Evolutionary conservation across 2,888 invertebrate genomes (phyloP), one percentile per base, ranked within the genome.

Genomic region (Corythucha ciliata): DNA sequence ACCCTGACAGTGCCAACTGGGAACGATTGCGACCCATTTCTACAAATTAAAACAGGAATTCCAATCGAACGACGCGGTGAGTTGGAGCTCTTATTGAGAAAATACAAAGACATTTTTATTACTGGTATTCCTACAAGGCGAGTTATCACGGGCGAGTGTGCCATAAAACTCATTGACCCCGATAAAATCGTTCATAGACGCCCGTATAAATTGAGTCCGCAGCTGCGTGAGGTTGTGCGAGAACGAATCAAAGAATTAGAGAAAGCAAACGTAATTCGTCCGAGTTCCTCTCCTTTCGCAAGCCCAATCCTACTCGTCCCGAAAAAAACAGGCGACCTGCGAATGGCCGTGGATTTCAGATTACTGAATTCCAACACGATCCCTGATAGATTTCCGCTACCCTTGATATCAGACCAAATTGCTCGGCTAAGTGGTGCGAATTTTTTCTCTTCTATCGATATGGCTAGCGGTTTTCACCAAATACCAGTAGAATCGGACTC

Each of bases 301-400:
- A 63, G 63, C 44, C 63, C 63, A 1, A 54, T 63, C n/a, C 55
- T 63, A 14, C 29, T 63, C 3, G 61, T 60, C 1, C 58, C 54
- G 37, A 64, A 61, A 41, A 60, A 60, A 48, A 55, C 58, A 29
- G 58, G 57, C 4, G 53, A 52, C 20, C 37, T 57, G 14, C 56
- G 63, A 34, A 41, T 63, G 14, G 61, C 61, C 21, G 52, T 62
- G 4, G 62, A 63, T 55, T 63, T 54, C 50, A 56, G 61, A 6
- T 57, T 55, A 22, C 50, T 63, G 14, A 64, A 61, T 47, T 18
- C 25, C 5, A 50, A 56, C 24, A 63, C 57, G 5, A 52, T 60
- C 24, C 62, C 58, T 48, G 64, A 58, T 41, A 6, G 8, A 7
- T 27, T 24, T 10, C 44, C 44, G 1, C n/a, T 45, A 20, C 45